Conservation (phyloP, 2,113 vertebrate species). For the Xenus cinereus region DNA sequence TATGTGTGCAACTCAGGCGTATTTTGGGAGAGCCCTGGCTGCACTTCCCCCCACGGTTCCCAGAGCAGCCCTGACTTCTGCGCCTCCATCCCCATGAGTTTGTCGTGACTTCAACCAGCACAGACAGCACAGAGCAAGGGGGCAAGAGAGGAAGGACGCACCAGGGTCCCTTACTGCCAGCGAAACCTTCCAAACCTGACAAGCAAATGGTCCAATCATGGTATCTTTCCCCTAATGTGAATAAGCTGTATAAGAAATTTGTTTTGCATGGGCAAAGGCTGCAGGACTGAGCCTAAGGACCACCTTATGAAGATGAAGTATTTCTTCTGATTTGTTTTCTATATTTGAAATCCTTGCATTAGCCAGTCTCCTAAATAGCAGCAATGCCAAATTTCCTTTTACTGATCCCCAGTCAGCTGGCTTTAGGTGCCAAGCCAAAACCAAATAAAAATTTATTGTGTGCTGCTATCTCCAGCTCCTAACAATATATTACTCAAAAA, state of each 20-base stretch:
- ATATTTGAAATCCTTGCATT: conserved; percentile 23
- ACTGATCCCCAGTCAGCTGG: conserved; percentile 14
- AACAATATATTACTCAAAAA: conserved; percentile 52
- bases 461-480: conserved; percentile 55
- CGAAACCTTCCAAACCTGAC: not conserved
- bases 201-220: not conserved
- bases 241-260: not conserved
- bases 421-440: conserved; percentile 51
- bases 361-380: conserved; percentile 25
- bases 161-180: not conserved
- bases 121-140: not conserved
- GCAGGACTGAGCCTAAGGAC: not conserved
- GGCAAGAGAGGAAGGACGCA: rapidly evolving
- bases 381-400: conserved; percentile 41
- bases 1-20: rapidly evolving
- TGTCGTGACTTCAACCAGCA: rapidly evolving
- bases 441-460: not conserved
- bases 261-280: not conserved
- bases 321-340: conserved; percentile 16
- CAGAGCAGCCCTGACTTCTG: not conserved
- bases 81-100: rapidly evolving
- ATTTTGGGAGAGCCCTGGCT: not conserved
- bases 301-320: conserved; percentile 15
- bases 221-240: not conserved
- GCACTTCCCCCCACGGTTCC: rapidly evolving